Evolutionary conservation across 2,113 vertebrate species (phyloP).

Genomic region (Oceanodroma tethys): DNA sequence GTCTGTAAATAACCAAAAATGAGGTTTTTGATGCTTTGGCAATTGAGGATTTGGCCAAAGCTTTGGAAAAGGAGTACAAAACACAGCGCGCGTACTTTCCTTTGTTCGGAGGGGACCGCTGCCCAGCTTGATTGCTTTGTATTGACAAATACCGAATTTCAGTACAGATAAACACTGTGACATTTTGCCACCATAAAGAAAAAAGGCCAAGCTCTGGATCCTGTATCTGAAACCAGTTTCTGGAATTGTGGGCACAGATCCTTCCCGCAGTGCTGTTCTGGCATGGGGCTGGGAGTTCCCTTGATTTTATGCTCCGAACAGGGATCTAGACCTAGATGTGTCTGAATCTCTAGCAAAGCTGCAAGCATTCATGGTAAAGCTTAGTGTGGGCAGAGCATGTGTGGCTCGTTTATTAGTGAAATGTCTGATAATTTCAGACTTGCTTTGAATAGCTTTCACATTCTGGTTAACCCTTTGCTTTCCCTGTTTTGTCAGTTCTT

Average conservation of each 20-base stretch:
- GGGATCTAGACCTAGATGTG: not conserved
- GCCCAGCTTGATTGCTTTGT: not conserved
- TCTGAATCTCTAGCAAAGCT: not conserved
- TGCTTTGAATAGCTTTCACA: not conserved
- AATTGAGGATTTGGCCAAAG: not conserved
- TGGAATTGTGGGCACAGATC: fast-evolving
- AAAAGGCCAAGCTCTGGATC: not conserved
- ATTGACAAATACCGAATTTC: not conserved
- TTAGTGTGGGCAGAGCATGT: not conserved
- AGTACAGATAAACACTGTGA: not conserved
- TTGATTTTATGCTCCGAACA: not conserved
- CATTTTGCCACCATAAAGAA: not conserved
- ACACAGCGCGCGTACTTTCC: fast-evolving
- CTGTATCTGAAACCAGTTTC: not conserved
- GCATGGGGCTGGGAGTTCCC: not conserved
- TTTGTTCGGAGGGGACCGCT: not conserved
- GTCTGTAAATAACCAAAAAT: not conserved
- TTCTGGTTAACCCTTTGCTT: not conserved
- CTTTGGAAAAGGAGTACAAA: not conserved
- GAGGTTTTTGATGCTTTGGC: not conserved
- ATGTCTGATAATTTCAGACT: not conserved
- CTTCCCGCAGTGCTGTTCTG: not conserved
- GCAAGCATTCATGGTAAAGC: not conserved
- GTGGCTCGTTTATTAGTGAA: not conserved
- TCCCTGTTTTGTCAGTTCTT: not conserved